Percentiles rank a stretch among this genome's conserved stretches.
These are phyloP conservation scores for Halcyon leucocephala DNA, from an alignment of 2,797 vertebrate genomes.

Conservation along the genomic window DNA sequence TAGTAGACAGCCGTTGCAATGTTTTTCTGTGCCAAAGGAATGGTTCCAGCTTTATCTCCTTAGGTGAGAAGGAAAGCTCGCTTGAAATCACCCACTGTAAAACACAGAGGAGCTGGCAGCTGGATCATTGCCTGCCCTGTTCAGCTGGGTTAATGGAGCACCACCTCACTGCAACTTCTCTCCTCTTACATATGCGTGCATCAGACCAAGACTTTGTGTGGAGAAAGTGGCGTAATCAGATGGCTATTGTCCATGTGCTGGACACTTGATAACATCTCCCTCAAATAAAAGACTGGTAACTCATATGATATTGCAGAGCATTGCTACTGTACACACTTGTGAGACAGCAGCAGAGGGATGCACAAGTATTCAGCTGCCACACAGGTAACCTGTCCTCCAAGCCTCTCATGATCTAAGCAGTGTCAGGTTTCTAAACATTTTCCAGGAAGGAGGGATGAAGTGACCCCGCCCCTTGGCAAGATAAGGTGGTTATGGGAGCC, in stretches of 20 bases:
- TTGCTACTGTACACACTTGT: neutral
- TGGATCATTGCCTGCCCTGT: neutral
- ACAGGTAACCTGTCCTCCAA: neutral
- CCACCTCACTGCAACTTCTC: neutral
- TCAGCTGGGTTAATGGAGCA: neutral
- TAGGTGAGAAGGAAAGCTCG: neutral
- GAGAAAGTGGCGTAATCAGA: neutral
- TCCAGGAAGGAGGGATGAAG: neutral
- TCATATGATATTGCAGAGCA: neutral
- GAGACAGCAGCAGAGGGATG: neutral
- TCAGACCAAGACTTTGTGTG: neutral
- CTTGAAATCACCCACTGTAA: neutral
- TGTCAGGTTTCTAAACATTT: neutral
- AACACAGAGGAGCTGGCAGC: neutral
- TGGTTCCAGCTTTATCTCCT: neutral
- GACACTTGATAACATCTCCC: neutral
- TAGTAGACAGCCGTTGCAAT: neutral
- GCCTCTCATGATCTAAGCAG: neutral
- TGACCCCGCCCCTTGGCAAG: neutral
- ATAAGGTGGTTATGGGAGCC: neutral
- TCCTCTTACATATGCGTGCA: neutral
- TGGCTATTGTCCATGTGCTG: neutral
- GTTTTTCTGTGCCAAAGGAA: neutral
- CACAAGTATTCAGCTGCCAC: neutral
- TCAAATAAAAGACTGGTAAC: neutral